Conservation (phyloP, 2,888 invertebrate genomes). For the Lomographa bimaculata region DNA sequence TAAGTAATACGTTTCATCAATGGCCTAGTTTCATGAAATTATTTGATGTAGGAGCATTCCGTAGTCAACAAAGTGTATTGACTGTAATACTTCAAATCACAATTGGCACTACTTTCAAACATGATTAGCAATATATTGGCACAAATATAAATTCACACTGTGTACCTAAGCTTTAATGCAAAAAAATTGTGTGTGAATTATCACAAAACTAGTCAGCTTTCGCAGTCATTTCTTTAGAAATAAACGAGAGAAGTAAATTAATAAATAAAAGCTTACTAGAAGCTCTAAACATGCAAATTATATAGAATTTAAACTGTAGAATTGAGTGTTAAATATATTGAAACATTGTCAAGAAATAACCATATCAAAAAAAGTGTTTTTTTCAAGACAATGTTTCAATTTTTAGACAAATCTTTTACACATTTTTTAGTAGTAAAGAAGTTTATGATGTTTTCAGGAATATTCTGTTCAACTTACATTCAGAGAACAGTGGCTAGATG, state of each 20-base stretch:
- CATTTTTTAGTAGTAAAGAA: conserved; percentile 5
- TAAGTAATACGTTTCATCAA: conserved; percentile 34
- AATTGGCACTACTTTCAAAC: conserved; percentile 29
- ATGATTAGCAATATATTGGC: conserved; percentile 47
- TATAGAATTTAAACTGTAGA: conserved; percentile 10
- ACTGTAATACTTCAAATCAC: conserved; percentile 23
- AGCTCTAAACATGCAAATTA: conserved; percentile 6
- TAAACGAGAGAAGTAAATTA: conserved; percentile 23
- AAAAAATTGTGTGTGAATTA: conserved; percentile 34
- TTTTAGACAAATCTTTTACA: no score
- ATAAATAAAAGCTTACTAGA: conserved; percentile 14
- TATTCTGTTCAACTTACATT: conserved; percentile 99
- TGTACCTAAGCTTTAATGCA: conserved; percentile 39
- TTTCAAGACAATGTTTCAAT: conserved; percentile 34
- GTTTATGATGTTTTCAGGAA: conserved; percentile 88
- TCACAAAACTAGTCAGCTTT: conserved; percentile 31
- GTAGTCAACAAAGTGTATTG: conserved; percentile 27
- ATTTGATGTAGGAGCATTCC: conserved; percentile 11
- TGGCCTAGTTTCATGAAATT: conserved; percentile 25
- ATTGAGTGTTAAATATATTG: conserved; percentile 30
- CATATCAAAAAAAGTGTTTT: background rate
- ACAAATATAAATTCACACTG: conserved; percentile 43
- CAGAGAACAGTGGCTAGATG: conserved; percentile 98
- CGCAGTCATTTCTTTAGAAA: conserved; percentile 14
- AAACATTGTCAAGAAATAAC: conserved; percentile 42